Base-by-base conservation (phyloP, 1,140 invertebrate genomes). In the Chironomus tepperi region DNA sequence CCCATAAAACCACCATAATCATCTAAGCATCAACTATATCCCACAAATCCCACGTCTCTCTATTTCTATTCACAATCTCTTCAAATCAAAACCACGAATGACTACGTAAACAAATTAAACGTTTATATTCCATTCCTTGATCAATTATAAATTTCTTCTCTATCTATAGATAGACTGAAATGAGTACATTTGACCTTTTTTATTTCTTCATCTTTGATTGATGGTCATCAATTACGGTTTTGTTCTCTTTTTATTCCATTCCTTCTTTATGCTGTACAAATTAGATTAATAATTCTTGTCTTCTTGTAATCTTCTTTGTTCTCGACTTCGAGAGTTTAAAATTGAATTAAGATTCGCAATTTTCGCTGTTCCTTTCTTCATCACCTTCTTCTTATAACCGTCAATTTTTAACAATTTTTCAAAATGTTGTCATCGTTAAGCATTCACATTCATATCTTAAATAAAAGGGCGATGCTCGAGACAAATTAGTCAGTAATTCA, bases 211-310 rank as follows among this genome's bases (percentile, higher is more conserved):
- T 9, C 12, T 57, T 57, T 70, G 65, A 70, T 70, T 70, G 65
- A 70, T 70, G 65, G 16, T 19, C 65, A 70, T 70, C 65, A 70
- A 70, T 70, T 70, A 70, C 24, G 24, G 24, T 1, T n/a, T 34
- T 34, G 24, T 34, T 34, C 24, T 34, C 24, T 34, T 34, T 34
- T 34, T 70, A 9, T 6, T 10, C 15, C 16, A 21, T 19, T 67
- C 16, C 16, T 70, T 57, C 47, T 34, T 34, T 57, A 9, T n/a
- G n/a, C 47, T 70, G n/a, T 70, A 10, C 65, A 70, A 70, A 70
- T 70, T 19, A 70, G 65, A 70, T 70, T 70, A 70, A 19, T 70
- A 70, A 34, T 8, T 70, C 65, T 70, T 15, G 12, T 57, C n/a
- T 15, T 70, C 65, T 70, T 18, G 47, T 57, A 12, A n/a, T 57